Percentiles rank a stretch among this genome's conserved stretches.
Evolutionary conservation across 2,797 vertebrate species (phyloP).

Genomic region (Sebastes miniatus): DNA sequence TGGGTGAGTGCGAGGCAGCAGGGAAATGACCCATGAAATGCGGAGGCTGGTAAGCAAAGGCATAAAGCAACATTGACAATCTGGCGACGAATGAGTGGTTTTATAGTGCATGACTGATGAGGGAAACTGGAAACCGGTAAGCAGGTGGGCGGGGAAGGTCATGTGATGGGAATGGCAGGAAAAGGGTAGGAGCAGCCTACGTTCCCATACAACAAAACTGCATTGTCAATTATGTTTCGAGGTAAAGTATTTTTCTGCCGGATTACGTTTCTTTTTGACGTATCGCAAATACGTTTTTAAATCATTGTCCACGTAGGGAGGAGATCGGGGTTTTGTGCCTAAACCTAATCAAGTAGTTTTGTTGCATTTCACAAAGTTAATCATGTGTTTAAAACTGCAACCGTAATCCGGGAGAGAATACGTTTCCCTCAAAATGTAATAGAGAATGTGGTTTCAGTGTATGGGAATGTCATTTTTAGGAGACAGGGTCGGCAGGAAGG

Average conservation of each 20-base stretch:
- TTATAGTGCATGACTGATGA: background rate
- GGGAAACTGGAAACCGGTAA: background rate
- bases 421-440: no score
- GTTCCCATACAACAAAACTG: no score
- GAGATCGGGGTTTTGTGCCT: no score
- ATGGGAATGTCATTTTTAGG: no score
- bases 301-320: no score
- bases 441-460: no score
- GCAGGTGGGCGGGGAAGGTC: background rate
- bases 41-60: background rate
- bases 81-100: background rate
- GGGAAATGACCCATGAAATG: background rate
- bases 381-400: accelerated
- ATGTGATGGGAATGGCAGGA: background rate
- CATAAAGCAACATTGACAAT: background rate
- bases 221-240: no score
- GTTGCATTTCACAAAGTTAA: background rate
- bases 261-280: no score
- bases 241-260: no score
- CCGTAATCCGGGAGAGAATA: no score
- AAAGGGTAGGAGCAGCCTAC: background rate
- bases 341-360: accelerated
- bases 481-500: no score
- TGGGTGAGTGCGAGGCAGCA: background rate
- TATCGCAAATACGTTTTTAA: no score